Base-by-base conservation (phyloP, 2,113 vertebrate species). In the Charina bottae region DNA sequence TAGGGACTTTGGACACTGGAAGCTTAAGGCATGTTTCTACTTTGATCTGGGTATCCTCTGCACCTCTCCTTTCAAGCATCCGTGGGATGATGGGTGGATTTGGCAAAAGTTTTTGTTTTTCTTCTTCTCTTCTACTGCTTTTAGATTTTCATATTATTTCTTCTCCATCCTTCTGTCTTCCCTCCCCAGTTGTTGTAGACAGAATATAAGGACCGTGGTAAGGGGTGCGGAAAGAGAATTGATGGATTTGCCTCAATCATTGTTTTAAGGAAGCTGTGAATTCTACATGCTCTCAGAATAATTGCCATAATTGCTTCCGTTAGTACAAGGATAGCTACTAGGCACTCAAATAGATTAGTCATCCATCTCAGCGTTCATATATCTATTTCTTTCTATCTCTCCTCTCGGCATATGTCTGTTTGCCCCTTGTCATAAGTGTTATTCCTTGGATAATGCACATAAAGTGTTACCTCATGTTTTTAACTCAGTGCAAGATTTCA, bases 281-380 rank as follows among this genome's bases (percentile, higher is more conserved):
- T 93, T 89, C 3, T 64, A 92, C 72, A 2, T 0, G 0, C 26
- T 92, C 10, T 91, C 42, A 2, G 3, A 84, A 90, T 86, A 91
- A 92, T 0, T 92, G 5, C 12, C 0, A 42, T 85, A 42, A 1
- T 0, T 83, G 59, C 89, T 58, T 6, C 2, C 56, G 83, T 1
- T 37, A 37, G 21, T 37, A 13, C 19, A 53, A 28, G 56, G 8
- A 8, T 19, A 55, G 68, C 33, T 10, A 11, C 42, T 83, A 37
- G 83, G 37, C 33, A 42, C 58, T 89, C 58, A 92, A 84, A 84
- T 6, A 28, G 72, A 92, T 92, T 92, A 89, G 91, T 92, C 91
- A 92, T 89, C 58, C 91, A 64, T 9, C 68, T 46, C 21, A 56
- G 13, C 28, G 3, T 56, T 83, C 23, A 19, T 85, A 13, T 21